These are phyloP conservation scores for Drosophila anceps DNA, from an alignment of 2,888 invertebrate species.

Conservation along the genomic window DNA sequence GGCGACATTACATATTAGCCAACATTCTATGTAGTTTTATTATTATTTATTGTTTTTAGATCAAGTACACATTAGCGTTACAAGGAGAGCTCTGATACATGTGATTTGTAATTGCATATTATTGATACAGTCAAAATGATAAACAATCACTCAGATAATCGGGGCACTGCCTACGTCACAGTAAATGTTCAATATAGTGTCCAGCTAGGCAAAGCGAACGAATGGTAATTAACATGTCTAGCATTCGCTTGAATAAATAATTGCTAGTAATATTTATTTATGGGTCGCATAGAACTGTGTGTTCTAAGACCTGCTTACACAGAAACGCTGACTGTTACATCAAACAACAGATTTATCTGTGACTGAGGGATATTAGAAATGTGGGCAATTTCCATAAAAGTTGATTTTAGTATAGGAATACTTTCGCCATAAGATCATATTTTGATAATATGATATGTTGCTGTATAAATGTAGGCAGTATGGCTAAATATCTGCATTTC, in stretches of 20 bases:
- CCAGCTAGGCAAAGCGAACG: not conserved
- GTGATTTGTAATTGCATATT: conserved; percentile 27
- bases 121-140: conserved; percentile 14
- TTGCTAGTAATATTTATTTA: conserved; percentile 8
- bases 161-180: conserved; percentile 23
- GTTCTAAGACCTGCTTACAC: not conserved
- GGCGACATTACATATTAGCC: not conserved
- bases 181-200: not conserved
- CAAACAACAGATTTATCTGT: not conserved
- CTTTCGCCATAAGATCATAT: not conserved
- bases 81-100: not conserved
- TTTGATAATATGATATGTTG: not conserved
- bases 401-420: not conserved
- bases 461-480: too few species aligned
- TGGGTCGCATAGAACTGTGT: not conserved
- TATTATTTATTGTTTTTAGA: conserved; percentile 3
- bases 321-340: not conserved
- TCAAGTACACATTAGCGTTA: not conserved
- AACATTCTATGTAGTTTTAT: not conserved
- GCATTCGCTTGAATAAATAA: conserved; percentile 32
- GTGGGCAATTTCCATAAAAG: too few species aligned
- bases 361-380: not conserved
- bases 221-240: conserved; percentile 18
- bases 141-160: conserved; percentile 23
- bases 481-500: too few species aligned